phyloP scores from a whole-genome alignment of 2,888 invertebrate genomes.

The Tachina lurida region DNA sequence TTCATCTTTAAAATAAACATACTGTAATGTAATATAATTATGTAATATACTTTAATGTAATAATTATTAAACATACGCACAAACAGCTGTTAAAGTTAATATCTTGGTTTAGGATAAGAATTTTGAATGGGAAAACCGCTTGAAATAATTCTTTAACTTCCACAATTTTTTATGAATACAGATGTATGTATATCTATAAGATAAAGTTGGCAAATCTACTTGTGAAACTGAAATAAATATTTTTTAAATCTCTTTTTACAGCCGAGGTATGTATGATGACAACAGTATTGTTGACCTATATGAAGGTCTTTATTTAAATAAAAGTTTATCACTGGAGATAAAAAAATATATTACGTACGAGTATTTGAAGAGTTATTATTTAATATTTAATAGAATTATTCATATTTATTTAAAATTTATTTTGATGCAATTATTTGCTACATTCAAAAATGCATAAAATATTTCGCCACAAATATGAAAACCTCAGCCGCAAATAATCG shows the following conservation, averaged over 20 bases:
- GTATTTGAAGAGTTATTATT: background rate
- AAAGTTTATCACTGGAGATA: background rate
- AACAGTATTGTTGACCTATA: background rate
- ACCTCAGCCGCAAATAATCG: slow-evolving; percentile 37
- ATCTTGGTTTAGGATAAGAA: no score
- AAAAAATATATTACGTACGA: background rate
- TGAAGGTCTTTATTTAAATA: no score
- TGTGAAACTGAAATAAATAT: background rate
- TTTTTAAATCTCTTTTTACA: background rate
- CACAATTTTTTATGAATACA: no score
- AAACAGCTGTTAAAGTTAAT: no score
- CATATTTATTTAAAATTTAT: slow-evolving; percentile 21
- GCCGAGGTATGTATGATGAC: no score
- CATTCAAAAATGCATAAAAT: background rate
- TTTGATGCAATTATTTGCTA: slow-evolving; percentile 17
- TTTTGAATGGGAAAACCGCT: no score
- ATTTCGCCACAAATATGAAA: slow-evolving; percentile 49
- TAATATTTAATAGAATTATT: background rate
- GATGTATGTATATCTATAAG: no score
- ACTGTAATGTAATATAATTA: no score
- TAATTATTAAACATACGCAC: background rate
- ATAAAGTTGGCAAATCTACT: no score
- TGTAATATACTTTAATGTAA: no score
- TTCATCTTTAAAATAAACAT: no score
- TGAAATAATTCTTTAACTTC: no score